Conservation (phyloP, 1,140 invertebrate species). For the Glossosoma conforme region DNA sequence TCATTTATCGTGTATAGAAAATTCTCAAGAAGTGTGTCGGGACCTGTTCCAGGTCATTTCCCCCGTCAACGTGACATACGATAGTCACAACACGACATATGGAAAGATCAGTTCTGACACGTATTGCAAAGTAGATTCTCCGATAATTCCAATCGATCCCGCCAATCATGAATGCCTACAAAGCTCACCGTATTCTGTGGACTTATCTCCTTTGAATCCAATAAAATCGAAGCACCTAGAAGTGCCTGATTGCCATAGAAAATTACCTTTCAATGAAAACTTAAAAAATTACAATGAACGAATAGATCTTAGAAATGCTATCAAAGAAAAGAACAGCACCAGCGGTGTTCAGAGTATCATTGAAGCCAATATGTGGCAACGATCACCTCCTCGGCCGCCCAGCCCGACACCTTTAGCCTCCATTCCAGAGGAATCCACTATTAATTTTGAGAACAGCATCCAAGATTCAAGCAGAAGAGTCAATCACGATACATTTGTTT, state of each 20-base stretch:
- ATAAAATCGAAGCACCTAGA: not conserved
- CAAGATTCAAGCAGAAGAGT: conserved; percentile 5
- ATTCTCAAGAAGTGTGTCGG: conserved; percentile 17
- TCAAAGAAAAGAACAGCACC: conserved; percentile 23
- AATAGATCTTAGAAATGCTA: conserved; percentile 16
- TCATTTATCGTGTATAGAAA: conserved; percentile 24
- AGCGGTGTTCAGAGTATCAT: conserved; percentile 19
- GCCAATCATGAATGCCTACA: conserved; percentile 18
- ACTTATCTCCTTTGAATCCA: conserved; percentile 11
- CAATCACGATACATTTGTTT: conserved; percentile 25
- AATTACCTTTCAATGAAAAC: conserved; percentile 15
- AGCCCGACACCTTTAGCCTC: conserved; percentile 42
- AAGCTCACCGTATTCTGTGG: conserved; percentile 27
- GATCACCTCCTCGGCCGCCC: conserved; percentile 40
- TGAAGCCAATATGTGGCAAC: conserved; percentile 39
- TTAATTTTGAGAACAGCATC: conserved; percentile 32
- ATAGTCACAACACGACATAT: conserved; percentile 10
- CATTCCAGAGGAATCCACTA: conserved; percentile 46
- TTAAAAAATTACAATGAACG: conserved; percentile 24
- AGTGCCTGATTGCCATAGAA: conserved; percentile 1
- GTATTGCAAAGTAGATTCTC: conserved; percentile 45
- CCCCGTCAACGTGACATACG: conserved; percentile 34
- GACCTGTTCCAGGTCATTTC: conserved; percentile 37
- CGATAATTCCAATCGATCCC: conserved; percentile 34
- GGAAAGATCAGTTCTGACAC: conserved; percentile 41